Conservation (phyloP, 2,888 invertebrate genomes). For the Pimpla rufipes region DNA sequence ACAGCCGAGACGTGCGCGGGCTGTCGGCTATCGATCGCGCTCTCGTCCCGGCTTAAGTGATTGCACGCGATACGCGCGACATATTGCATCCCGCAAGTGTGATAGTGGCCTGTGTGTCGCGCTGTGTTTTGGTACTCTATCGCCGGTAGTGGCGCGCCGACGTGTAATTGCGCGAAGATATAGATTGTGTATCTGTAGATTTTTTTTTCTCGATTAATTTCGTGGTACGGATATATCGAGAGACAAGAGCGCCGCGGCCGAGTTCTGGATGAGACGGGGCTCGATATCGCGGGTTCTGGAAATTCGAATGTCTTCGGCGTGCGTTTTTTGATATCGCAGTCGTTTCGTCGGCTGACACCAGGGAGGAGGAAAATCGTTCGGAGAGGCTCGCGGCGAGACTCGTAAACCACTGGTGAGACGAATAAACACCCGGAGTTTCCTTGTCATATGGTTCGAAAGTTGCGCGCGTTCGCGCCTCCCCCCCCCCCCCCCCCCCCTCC, state of each 20-base stretch:
- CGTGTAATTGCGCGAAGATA: neutral
- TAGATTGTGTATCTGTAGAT: neutral
- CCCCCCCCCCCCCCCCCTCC: neutral
- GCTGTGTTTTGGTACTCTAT: constrained; percentile 7
- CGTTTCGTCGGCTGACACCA: neutral
- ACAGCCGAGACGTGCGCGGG: constrained; percentile 67
- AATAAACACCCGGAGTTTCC: neutral
- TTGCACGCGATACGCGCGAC: constrained; percentile 24
- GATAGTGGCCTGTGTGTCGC: constrained; percentile 23
- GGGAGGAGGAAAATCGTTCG: neutral
- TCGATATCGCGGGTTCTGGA: neutral
- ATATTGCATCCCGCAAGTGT: constrained; percentile 23
- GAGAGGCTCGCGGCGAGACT: neutral
- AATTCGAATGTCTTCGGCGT: neutral
- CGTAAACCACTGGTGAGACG: neutral
- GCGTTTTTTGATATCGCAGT: neutral
- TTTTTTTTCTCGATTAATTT: neutral
- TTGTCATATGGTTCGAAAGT: constrained; percentile 36
- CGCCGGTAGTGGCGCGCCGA: constrained; percentile 6
- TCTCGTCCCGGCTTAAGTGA: constrained; percentile 69
- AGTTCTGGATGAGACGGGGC: neutral
- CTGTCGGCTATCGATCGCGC: constrained; percentile 76
- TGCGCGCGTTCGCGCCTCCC: constrained; percentile 14
- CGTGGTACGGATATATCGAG: neutral
- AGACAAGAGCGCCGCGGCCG: too few species aligned